Base-by-base conservation (phyloP, 2,113 vertebrate species). In the Illadopsis cleaveri region DNA sequence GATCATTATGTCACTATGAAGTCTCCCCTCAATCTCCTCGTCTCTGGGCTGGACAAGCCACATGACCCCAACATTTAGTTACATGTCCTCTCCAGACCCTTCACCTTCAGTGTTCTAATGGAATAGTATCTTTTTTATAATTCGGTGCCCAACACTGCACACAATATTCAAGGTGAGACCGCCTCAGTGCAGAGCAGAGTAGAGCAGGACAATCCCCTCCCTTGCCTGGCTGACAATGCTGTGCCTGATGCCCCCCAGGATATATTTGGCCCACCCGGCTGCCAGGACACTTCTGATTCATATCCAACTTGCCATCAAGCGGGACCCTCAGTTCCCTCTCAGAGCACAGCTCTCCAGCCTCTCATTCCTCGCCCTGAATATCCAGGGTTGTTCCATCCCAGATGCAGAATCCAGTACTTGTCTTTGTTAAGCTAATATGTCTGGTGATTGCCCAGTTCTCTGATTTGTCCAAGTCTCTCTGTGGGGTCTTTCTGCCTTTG, bases 171-270 rank as follows among this genome's bases (percentile, higher is more conserved):
- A 42, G 38, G 16, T 42, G 61, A 66, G 24, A 17, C 8, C 0
- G 0, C 2, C 12, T 13, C 31, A 66, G 31, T 2, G 21, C 61
- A 35, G 71, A 50, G 16, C 44, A 85, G 25, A 50, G 16, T 35
- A 85, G 25, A 76, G 42, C 0, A 0, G 35, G 44, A 72, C 35
- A 86, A 35, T 14, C 12, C 9, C 23, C 11, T 35, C 25, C 37
- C 21, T 76, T 76, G 35, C 21, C 31, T 0, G 0, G 7, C 15
- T 45, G 38, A 16, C 0, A 0, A 28, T 28, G 38, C 10, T 69
- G 27, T 10, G 11, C 64, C 19, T n/a, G 38, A 69, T 53, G 23
- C 2, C 1, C 12, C 14, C 10, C 28, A 28, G 33, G 15, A 60
- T 27, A 69, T 0, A 2, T 1, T 1, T 51, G 23, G 18, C 19